phyloP scores from a whole-genome alignment of 2,888 invertebrate genomes.

The Ditula angustiorana region DNA sequence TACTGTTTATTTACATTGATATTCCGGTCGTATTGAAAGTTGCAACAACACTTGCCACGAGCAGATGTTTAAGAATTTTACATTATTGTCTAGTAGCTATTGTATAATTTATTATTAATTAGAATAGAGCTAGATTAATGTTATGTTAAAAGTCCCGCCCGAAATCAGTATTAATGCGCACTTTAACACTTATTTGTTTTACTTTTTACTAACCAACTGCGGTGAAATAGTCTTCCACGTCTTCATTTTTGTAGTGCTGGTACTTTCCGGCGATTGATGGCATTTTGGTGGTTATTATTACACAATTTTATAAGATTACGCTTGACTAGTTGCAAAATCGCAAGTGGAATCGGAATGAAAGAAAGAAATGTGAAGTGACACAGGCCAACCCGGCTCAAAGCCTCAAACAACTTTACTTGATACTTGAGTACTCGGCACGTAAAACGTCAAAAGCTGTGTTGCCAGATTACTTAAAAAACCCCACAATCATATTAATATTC shows the following conservation, averaged over 20 bases:
- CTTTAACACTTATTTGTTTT: not conserved
- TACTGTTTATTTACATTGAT: no score
- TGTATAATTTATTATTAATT: no score
- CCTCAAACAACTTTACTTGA: not conserved
- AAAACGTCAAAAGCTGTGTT: conserved; percentile 11
- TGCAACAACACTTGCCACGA: no score
- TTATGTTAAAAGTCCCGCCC: no score
- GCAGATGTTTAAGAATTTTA: no score
- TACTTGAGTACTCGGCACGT: not conserved
- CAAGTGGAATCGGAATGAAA: not conserved
- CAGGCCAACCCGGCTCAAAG: not conserved
- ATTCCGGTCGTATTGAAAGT: no score
- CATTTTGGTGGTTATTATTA: conserved; percentile 66
- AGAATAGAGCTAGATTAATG: no score
- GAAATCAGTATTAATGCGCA: no score
- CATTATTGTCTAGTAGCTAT: no score
- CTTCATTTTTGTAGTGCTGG: conserved; percentile 87
- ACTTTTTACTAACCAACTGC: conserved; percentile 81
- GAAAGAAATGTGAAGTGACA: not conserved
- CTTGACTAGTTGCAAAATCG: not conserved
- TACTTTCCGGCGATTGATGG: conserved; percentile 86
- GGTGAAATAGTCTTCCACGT: conserved; percentile 87
- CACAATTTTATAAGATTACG: not conserved
- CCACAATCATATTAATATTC: no score
- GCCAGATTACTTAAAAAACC: not conserved